Evolutionary conservation across 2,113 vertebrate species (phyloP).

Genomic region (Grantiella picta): DNA sequence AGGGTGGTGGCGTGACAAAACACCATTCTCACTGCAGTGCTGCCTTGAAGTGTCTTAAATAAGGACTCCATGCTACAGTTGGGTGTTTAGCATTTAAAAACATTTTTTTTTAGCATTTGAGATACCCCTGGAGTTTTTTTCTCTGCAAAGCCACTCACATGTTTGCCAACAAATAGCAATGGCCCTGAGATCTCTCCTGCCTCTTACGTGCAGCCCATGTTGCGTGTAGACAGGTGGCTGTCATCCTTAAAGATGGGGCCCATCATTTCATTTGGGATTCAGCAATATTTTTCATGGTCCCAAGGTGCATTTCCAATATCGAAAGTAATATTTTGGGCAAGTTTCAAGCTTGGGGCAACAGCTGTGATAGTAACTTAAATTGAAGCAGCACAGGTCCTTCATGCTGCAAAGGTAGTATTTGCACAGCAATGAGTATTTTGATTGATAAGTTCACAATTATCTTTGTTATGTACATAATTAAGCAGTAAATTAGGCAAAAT

Average conservation of each 20-base stretch:
- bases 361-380: not conserved
- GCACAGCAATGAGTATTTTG: not conserved
- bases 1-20: not conserved
- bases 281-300: not conserved
- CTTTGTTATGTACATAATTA: slow-evolving; percentile 31
- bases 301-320: not conserved
- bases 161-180: not conserved
- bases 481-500: slow-evolving; percentile 45
- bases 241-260: not conserved
- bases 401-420: not conserved
- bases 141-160: not conserved
- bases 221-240: fast-evolving
- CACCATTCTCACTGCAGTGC: not conserved
- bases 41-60: not conserved
- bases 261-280: not conserved
- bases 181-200: not conserved
- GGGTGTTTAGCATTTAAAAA: not conserved
- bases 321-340: not conserved
- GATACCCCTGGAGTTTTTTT: not conserved
- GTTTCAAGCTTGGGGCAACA: not conserved
- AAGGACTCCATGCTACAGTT: not conserved
- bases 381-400: not conserved
- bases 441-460: slow-evolving; percentile 25
- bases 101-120: not conserved
- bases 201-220: fast-evolving